Base-by-base conservation (phyloP, 2,888 invertebrate genomes). In the Lymantria dispar region DNA sequence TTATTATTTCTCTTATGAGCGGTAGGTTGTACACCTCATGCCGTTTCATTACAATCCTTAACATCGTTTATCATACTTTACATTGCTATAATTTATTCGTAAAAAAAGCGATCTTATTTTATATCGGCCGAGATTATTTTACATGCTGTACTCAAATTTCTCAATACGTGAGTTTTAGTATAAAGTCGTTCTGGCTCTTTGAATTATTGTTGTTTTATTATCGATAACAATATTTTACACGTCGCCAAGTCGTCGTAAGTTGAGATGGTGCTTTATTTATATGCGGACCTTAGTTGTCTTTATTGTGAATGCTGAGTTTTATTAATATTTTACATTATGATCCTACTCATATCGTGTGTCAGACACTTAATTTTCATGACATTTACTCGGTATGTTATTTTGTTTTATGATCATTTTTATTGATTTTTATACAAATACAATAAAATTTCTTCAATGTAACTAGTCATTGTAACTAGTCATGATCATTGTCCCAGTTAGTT, bases 31-130 rank as follows among this genome's bases (percentile, higher is more conserved):
- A 81, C 72, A 72, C 74, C 79, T 78, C 83, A 81, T 78, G 79
- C 79, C 78, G 83, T 85, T 87, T 83, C 86, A 88, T 89, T 90
- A 88, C 83, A 78, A 84, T 80, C 77, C 80, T 80, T 80, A 86
- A 82, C 63, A 87, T 87, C 88, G 80, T 91, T 89, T 85, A 89
- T 91, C 90, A 91, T 88, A 88, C 81, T 88, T 88, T 85, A 88
- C 87, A 87, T 83, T 85, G 84, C 83, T 73, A 84, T 90, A 89
- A 90, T 87, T 89, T 90, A 91, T 91, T 89, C 85, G 80, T 80
- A 81, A 79, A 38, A n/a, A n/a, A 80, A 68, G 64, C 74, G 76
- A 80, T 82, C 80, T 84, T 83, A 78, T 87, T 89, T 88, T 86
- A 85, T 86, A 83, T 80, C 71, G 70, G 74, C 65, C 55, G 63